These are phyloP conservation scores for Gadus macrocephalus DNA, from an alignment of 2,113 vertebrate genomes.

Conservation along the genomic window DNA sequence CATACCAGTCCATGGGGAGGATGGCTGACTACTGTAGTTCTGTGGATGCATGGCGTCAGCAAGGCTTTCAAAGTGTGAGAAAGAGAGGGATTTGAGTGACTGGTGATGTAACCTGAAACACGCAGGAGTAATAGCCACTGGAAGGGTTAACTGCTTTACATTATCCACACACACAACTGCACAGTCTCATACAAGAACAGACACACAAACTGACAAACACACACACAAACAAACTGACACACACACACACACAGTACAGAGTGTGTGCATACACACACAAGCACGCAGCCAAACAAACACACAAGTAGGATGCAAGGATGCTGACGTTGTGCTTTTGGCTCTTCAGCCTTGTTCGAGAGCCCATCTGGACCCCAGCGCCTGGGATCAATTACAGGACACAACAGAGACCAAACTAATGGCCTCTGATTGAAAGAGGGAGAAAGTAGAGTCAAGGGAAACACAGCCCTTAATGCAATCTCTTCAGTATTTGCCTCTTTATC, in stretches of 20 bases:
- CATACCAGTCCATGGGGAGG: not conserved
- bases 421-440: constrained; percentile 19
- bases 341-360: constrained; percentile 43
- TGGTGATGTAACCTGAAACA: constrained; percentile 6
- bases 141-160: constrained; percentile 59
- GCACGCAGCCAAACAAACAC: not conserved
- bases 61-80: constrained; percentile 8
- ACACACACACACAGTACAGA: no score
- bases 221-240: not conserved
- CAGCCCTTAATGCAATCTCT: constrained; percentile 7
- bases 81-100: constrained; percentile 38
- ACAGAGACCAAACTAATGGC: constrained; percentile 59
- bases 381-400: constrained; percentile 70
- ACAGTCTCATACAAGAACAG: constrained; percentile 9
- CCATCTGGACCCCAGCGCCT: constrained; percentile 60
- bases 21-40: constrained; percentile 24
- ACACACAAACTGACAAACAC: not conserved
- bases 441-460: constrained; percentile 28
- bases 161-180: not conserved
- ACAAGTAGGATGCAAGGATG: constrained; percentile 42
- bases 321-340: constrained; percentile 62
- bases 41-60: constrained; percentile 4
- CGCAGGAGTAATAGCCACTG: constrained; percentile 6
- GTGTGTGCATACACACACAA: not conserved
- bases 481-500: constrained; percentile 18